A percentile compares a stretch with the other conserved stretches of the same genome.
phyloP scores from a whole-genome alignment of 2,888 invertebrate species.

The Odontomyia ornata region DNA sequence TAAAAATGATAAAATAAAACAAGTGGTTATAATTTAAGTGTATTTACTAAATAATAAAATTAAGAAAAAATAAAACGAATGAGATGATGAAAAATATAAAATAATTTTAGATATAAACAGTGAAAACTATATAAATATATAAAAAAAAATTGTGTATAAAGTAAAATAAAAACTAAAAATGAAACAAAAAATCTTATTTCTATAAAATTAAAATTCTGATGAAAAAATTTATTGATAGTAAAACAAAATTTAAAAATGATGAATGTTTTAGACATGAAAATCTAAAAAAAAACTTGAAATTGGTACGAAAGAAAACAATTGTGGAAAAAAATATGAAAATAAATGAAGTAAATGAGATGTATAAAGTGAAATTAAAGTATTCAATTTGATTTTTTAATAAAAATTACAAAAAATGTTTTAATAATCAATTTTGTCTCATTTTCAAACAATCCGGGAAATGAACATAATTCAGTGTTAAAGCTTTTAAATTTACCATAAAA shows the following conservation, averaged over 20 bases:
- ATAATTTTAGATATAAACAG: constrained; percentile 40
- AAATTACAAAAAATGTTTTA: constrained; percentile 42
- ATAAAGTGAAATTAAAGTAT: constrained; percentile 48
- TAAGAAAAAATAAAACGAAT: constrained; percentile 23
- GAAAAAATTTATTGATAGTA: constrained; percentile 13
- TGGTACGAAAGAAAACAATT: constrained; percentile 39
- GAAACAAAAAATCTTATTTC: constrained; percentile 42
- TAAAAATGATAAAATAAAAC: background rate
- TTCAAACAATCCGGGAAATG: no score
- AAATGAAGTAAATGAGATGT: constrained; percentile 49
- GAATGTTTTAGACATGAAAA: constrained; percentile 2
- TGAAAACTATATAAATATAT: constrained; percentile 45
- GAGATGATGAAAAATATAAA: constrained; percentile 32
- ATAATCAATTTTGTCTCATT: background rate
- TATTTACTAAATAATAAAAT: constrained; percentile 16
- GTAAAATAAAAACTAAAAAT: constrained; percentile 45
- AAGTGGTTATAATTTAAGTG: constrained; percentile 23
- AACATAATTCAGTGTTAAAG: no score
- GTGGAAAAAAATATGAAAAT: constrained; percentile 49
- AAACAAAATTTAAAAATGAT: background rate
- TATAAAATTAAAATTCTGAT: constrained; percentile 50
- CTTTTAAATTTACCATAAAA: no score
- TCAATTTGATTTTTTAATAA: constrained; percentile 50
- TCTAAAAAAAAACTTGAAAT: constrained; percentile 23
- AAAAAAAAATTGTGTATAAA: constrained; percentile 53